Evolutionary conservation across 1,140 invertebrate species (phyloP).

Genomic region (Oppia nitens): DNA sequence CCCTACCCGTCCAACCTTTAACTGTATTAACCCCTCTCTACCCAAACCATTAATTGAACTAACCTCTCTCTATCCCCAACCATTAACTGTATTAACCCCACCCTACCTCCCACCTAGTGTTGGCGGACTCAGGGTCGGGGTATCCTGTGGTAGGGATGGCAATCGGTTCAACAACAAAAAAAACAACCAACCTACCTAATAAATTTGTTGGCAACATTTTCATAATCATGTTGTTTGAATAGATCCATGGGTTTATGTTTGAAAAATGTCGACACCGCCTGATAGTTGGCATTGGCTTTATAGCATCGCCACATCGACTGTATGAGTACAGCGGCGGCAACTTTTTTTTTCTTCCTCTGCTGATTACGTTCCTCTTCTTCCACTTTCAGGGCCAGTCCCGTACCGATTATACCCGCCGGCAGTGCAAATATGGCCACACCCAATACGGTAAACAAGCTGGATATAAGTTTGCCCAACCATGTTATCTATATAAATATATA

Average conservation of each 20-base stretch:
- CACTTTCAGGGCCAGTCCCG: slow-evolving; percentile 11
- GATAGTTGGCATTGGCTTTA: slow-evolving; percentile 5
- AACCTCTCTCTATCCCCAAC: too few relatives aligned
- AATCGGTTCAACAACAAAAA: too few relatives aligned
- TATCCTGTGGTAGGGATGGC: too few relatives aligned
- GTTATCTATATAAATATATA: slow-evolving; percentile 6
- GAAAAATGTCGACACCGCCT: slow-evolving; percentile 4
- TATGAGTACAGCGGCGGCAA: slow-evolving; percentile 6
- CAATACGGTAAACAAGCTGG: slow-evolving; percentile 7
- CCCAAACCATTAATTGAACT: too few relatives aligned
- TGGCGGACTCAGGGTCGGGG: too few relatives aligned
- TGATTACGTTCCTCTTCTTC: slow-evolving; percentile 13
- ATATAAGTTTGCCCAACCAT: slow-evolving; percentile 10
- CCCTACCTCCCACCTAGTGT: too few relatives aligned
- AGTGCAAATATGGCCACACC: slow-evolving; percentile 10
- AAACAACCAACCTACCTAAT: too few relatives aligned
- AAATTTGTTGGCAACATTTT: slow-evolving; percentile 3
- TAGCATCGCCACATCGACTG: slow-evolving; percentile 1
- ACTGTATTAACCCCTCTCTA: too few relatives aligned
- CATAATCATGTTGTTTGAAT: slow-evolving; percentile 10
- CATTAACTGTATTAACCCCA: too few relatives aligned
- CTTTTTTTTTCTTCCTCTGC: slow-evolving; percentile 4
- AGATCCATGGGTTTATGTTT: slow-evolving; percentile 3
- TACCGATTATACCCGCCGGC: slow-evolving; percentile 12
- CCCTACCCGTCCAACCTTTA: too few relatives aligned